These are phyloP conservation scores for Stictocephala bisonia DNA, from an alignment of 2,888 invertebrate genomes.

Conservation along the genomic window DNA sequence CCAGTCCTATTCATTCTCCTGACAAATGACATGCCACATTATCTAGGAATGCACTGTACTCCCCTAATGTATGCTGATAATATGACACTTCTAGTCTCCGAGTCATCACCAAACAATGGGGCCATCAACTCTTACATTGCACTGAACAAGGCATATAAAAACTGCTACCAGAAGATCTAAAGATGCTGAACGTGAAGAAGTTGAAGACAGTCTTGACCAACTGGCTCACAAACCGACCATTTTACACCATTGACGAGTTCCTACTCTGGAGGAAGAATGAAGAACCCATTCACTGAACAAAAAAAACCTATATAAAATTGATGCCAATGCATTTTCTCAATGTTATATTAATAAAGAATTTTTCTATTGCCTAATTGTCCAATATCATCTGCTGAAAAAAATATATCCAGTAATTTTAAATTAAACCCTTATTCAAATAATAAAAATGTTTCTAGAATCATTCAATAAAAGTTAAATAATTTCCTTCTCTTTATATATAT, in stretches of 20 bases:
- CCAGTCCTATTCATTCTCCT: not conserved
- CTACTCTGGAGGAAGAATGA: not conserved
- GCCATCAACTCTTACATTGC: not conserved
- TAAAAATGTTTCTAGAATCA: too few species aligned
- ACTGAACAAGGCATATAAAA: not conserved
- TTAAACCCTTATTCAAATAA: too few species aligned
- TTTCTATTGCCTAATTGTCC: not conserved
- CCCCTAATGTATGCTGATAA: slow-evolving; percentile 11
- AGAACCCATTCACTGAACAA: not conserved
- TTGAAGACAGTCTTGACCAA: not conserved
- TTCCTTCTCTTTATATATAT: too few species aligned
- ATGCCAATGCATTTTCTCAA: not conserved
- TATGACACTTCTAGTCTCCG: not conserved
- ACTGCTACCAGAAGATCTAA: not conserved
- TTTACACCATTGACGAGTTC: slow-evolving; percentile 13
- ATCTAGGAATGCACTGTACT: not conserved
- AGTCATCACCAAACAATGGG: not conserved
- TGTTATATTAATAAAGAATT: not conserved
- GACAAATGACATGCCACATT: slow-evolving; percentile 3
- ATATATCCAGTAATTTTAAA: too few species aligned
- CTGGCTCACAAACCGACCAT: not conserved
- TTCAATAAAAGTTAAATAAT: too few species aligned
- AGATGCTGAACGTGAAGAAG: not conserved
- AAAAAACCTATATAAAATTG: not conserved
- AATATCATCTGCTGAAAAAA: too few species aligned